These are phyloP conservation scores for Ennomos fuscantarius DNA, from an alignment of 2,888 invertebrate genomes.

Conservation along the genomic window DNA sequence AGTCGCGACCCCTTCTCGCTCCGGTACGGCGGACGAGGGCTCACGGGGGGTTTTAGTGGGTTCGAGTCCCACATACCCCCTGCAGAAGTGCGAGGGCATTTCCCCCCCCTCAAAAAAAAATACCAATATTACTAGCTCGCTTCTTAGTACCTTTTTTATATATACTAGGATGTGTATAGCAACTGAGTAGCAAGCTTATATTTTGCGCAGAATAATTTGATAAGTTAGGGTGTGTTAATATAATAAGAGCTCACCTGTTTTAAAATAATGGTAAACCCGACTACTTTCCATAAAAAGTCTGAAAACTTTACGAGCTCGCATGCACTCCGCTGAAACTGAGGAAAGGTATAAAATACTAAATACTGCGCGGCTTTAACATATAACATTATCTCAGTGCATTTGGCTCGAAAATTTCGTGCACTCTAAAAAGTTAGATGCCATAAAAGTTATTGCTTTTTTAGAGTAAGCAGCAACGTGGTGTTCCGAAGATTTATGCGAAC, in stretches of 20 bases:
- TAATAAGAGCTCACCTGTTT: not conserved
- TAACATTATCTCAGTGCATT: not conserved
- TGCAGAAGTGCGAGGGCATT: no score
- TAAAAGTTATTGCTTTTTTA: slow-evolving; percentile 23
- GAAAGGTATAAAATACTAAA: slow-evolving; percentile 5
- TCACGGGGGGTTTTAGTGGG: no score
- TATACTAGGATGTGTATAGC: not conserved
- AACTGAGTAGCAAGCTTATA: slow-evolving; percentile 1
- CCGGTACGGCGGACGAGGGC: no score
- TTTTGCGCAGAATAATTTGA: not conserved
- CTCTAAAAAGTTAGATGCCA: slow-evolving; percentile 18
- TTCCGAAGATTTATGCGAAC: not conserved
- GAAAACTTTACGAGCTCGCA: slow-evolving; percentile 13
- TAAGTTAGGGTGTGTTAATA: not conserved
- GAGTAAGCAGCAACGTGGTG: slow-evolving; percentile 11
- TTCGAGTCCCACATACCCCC: no score
- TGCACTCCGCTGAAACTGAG: slow-evolving; percentile 3
- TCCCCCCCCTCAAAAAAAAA: no score
- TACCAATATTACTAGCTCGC: no score
- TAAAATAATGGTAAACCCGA: slow-evolving; percentile 4
- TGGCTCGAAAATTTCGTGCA: slow-evolving; percentile 14
- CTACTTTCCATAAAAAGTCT: slow-evolving; percentile 1
- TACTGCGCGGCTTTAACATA: not conserved
- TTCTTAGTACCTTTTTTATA: no score
- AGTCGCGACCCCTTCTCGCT: no score